Conservation (phyloP, 2,113 vertebrate genomes). For the Stomatorhinus ivindoensis region DNA sequence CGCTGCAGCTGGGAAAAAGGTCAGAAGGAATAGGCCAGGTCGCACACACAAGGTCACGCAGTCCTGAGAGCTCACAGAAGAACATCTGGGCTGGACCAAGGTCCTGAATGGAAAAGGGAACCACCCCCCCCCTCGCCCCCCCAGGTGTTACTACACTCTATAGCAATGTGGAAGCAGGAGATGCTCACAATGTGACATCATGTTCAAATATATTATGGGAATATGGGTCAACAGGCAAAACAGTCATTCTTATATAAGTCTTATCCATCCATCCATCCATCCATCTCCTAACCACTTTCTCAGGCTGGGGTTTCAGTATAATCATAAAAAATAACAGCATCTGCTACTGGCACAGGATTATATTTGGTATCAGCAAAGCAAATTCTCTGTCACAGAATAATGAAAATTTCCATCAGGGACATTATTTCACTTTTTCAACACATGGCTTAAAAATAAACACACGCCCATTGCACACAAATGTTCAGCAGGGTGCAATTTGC, state of each 20-base stretch:
- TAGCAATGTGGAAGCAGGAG: background rate
- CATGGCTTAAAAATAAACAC: background rate
- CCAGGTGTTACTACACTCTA: background rate
- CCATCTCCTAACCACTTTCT: background rate
- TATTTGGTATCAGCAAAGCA: background rate
- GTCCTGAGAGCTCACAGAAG: background rate
- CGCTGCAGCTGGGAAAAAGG: slow-evolving; percentile 5
- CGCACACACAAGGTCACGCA: background rate
- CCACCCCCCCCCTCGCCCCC: too few species aligned
- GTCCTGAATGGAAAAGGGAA: background rate
- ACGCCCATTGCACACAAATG: background rate
- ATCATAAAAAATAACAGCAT: background rate
- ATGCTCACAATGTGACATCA: background rate
- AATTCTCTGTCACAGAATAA: background rate
- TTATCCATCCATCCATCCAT: background rate
- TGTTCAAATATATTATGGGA: background rate
- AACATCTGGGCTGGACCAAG: background rate
- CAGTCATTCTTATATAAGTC: background rate
- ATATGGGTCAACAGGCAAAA: background rate
- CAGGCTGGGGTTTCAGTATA: background rate
- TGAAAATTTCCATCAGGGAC: background rate
- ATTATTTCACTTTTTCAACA: background rate
- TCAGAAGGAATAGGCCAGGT: background rate
- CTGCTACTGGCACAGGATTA: background rate
- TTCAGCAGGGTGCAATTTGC: background rate